Evolutionary conservation across 1,140 invertebrate species (phyloP).

Genomic region (Euwallacea similis): DNA sequence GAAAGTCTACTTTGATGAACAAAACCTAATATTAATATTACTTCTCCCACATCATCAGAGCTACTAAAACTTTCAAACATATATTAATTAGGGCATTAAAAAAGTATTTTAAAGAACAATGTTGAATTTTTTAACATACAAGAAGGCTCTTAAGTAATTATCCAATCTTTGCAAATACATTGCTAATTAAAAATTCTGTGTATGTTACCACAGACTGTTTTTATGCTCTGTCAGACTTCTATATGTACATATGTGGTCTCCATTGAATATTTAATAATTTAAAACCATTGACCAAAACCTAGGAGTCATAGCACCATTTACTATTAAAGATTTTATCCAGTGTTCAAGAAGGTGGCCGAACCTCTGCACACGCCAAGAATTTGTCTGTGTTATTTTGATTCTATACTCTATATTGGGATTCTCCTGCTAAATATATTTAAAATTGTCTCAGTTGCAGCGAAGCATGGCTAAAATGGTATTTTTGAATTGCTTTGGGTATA

Average conservation of each 20-base stretch:
- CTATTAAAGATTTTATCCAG: neutral
- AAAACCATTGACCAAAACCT: conserved; percentile 23
- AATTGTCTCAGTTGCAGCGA: conserved; percentile 33
- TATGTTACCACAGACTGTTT: conserved; percentile 4
- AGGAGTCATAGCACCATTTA: neutral
- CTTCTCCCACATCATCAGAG: neutral
- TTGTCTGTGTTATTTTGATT: conserved; percentile 39
- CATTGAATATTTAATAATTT: conserved; percentile 28
- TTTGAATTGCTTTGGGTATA: no score
- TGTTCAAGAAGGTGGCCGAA: neutral
- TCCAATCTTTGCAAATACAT: neutral
- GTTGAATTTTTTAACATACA: no score
- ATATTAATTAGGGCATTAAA: no score
- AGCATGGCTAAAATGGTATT: neutral
- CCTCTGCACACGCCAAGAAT: conserved; percentile 33
- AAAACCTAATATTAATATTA: conserved; percentile 3
- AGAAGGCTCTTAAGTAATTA: no score
- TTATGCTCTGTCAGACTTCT: conserved; percentile 15
- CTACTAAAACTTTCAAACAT: no score
- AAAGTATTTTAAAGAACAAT: no score
- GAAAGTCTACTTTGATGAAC: neutral
- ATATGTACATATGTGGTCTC: neutral
- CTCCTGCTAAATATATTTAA: conserved; percentile 38
- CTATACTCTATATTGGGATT: conserved; percentile 40
- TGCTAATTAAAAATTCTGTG: conserved; percentile 19